Evolutionary conservation across 2,888 invertebrate species (phyloP).

Genomic region (Ornithoptera priamus): DNA sequence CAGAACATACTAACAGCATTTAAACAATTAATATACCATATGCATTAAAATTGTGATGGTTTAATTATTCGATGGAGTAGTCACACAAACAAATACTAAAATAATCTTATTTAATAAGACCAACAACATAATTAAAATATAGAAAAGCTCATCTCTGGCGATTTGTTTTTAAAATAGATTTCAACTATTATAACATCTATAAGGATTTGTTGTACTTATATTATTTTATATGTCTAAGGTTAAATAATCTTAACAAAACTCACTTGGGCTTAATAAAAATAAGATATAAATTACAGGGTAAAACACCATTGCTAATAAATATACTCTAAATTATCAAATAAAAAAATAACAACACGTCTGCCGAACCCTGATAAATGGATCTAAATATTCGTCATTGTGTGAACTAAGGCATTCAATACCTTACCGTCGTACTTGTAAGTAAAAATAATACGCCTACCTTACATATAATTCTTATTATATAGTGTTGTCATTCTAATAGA

Average conservation of each 20-base stretch:
- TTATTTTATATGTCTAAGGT: not conserved
- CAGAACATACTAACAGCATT: too few species aligned
- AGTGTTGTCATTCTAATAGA: not conserved
- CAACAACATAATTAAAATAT: not conserved
- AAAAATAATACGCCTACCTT: constrained; percentile 2
- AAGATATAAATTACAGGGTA: constrained; percentile 3
- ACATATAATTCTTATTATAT: not conserved
- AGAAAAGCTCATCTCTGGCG: not conserved
- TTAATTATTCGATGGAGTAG: too few species aligned
- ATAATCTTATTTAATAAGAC: not conserved
- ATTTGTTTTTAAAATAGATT: not conserved
- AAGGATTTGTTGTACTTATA: too few species aligned
- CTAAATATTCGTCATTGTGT: not conserved
- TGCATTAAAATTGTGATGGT: too few species aligned
- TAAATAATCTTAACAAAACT: not conserved
- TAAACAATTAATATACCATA: too few species aligned
- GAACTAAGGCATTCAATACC: not conserved
- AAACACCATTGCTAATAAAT: constrained; percentile 7
- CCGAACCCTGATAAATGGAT: not conserved
- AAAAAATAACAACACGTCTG: not conserved
- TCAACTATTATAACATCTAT: too few species aligned
- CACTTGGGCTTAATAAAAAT: constrained; percentile 21
- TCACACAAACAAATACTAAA: not conserved
- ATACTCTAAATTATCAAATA: not conserved
- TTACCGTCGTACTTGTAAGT: not conserved